Evolutionary conservation across 2,113 vertebrate species (phyloP).

Genomic region (Empidonax traillii): DNA sequence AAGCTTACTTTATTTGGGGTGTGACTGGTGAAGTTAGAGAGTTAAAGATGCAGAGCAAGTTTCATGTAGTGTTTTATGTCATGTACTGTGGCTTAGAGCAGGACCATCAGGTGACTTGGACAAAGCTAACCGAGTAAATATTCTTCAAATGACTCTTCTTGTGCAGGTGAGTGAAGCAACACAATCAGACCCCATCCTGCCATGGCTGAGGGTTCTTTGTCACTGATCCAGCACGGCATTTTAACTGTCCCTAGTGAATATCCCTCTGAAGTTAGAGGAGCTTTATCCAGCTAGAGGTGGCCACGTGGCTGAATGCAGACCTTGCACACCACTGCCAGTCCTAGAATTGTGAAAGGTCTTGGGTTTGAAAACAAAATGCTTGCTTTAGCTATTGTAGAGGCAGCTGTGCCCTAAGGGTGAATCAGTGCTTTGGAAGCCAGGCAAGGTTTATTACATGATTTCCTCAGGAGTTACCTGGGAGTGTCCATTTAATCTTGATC

Average conservation of each 20-base stretch:
- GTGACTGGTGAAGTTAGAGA: fast-evolving
- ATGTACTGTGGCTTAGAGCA: background rate
- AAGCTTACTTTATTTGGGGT: background rate
- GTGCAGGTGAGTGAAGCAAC: background rate
- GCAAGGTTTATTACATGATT: background rate
- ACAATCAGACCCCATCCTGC: background rate
- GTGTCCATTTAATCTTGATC: background rate
- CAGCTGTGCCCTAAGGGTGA: background rate
- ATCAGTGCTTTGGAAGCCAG: background rate
- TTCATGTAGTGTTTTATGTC: background rate
- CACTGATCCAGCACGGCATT: background rate
- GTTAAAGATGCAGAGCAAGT: background rate
- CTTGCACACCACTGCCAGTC: background rate
- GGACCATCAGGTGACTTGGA: background rate
- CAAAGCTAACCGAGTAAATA: background rate
- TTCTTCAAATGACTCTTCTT: background rate
- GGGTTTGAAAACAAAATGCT: background rate
- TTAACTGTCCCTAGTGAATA: background rate
- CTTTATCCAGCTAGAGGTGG: background rate
- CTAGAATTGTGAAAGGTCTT: background rate
- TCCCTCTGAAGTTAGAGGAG: background rate
- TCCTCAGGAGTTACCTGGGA: background rate
- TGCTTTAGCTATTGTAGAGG: background rate
- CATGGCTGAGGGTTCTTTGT: background rate
- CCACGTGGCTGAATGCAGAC: background rate